Evolutionary conservation across 1,140 invertebrate species (phyloP).

Genomic region (Archegozetes longisetosus): DNA sequence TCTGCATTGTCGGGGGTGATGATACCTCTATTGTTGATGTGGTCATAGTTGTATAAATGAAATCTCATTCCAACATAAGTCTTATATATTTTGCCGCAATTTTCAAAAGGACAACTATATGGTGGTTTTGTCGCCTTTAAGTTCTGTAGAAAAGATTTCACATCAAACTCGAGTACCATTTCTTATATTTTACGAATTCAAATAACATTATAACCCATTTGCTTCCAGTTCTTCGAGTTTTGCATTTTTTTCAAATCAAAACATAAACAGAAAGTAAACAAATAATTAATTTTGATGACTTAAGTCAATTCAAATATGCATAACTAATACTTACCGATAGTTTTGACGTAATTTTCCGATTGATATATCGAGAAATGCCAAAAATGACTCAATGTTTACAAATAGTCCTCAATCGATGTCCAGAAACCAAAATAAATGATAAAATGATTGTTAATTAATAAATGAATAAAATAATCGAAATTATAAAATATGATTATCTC

Average conservation of each 20-base stretch:
- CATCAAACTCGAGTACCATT: slow-evolving; percentile 63
- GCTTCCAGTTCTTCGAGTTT: not conserved
- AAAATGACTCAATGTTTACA: too few relatives aligned
- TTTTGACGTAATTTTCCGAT: too few relatives aligned
- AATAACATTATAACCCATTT: not conserved
- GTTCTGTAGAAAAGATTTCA: slow-evolving; percentile 63
- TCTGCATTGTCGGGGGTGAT: slow-evolving; percentile 20
- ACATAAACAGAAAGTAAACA: not conserved
- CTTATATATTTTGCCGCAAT: slow-evolving; percentile 68
- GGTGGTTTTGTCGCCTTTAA: slow-evolving; percentile 47
- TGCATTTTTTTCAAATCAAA: not conserved
- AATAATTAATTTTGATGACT: not conserved
- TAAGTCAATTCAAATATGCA: too few relatives aligned
- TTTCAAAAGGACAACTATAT: slow-evolving; percentile 61
- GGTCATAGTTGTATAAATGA: slow-evolving; percentile 65
- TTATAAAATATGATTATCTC: too few relatives aligned
- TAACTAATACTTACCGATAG: too few relatives aligned
- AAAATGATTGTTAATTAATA: too few relatives aligned
- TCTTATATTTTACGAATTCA: too few relatives aligned
- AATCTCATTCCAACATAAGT: slow-evolving; percentile 66
- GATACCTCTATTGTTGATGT: slow-evolving; percentile 37
- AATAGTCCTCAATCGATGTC: too few relatives aligned
- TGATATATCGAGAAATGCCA: too few relatives aligned
- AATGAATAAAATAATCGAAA: too few relatives aligned
- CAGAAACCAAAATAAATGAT: too few relatives aligned